A percentile compares a stretch with the other conserved stretches of the same genome.
These are phyloP conservation scores for Torymus aiolomorphi DNA, from an alignment of 2,888 invertebrate genomes.

Conservation along the genomic window DNA sequence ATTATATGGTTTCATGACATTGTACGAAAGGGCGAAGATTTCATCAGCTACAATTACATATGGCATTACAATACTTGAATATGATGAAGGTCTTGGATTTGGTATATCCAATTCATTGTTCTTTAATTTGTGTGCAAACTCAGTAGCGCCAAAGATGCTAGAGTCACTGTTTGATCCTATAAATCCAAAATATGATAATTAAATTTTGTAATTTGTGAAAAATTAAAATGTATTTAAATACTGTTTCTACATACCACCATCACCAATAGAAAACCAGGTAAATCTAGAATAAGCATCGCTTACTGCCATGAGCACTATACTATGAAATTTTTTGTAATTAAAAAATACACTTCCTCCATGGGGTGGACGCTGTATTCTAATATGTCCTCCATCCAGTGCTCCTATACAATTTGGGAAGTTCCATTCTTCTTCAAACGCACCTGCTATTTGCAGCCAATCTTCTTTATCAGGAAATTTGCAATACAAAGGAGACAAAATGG, in stretches of 20 bases:
- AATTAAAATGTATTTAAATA: background rate
- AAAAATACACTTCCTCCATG: conserved; percentile 51
- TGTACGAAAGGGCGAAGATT: conserved; percentile 28
- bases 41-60: conserved; percentile 45
- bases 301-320: conserved; percentile 49
- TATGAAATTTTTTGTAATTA: conserved; percentile 56
- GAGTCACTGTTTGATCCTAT: conserved; percentile 46
- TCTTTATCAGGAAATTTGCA: conserved; percentile 31
- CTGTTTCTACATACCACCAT: conserved; percentile 15
- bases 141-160: conserved; percentile 34
- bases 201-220: background rate
- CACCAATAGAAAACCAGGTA: background rate
- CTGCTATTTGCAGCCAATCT: conserved; percentile 43
- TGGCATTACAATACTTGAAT: conserved; percentile 10
- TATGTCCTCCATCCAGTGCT: conserved; percentile 54
- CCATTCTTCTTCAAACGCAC: conserved; percentile 44
- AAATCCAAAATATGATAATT: background rate
- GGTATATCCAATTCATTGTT: conserved; percentile 40
- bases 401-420: conserved; percentile 57
- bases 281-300: background rate
- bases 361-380: conserved; percentile 44
- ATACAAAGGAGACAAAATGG: conserved; percentile 41
- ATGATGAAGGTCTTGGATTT: conserved; percentile 1
- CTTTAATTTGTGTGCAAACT: conserved; percentile 9
- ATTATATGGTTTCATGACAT: conserved; percentile 49